Evolutionary conservation across 2,888 invertebrate genomes (phyloP).

Genomic region (Tanytarsus gracilentus): DNA sequence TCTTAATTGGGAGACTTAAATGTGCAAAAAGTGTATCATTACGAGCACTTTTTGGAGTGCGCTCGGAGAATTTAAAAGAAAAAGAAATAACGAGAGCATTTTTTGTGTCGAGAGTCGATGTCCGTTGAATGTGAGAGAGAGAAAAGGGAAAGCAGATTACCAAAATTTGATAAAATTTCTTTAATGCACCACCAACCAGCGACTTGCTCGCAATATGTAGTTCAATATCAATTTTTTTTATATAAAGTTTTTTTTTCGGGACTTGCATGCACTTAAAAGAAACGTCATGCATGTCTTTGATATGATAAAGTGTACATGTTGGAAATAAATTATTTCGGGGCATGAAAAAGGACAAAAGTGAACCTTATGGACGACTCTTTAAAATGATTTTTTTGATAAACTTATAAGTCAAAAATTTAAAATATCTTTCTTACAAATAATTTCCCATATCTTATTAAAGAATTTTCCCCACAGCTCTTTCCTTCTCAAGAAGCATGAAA

Average conservation of each 20-base stretch:
- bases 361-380: too few species aligned
- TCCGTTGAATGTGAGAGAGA: background rate
- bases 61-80: background rate
- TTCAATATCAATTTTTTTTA: constrained; percentile 15
- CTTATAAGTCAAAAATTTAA: too few species aligned
- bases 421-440: too few species aligned
- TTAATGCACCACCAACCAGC: too few species aligned
- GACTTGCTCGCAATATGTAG: background rate
- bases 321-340: too few species aligned
- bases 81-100: too few species aligned
- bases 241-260: background rate
- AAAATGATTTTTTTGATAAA: too few species aligned
- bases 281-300: background rate
- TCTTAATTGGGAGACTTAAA: constrained; percentile 12
- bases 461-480: too few species aligned
- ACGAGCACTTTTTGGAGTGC: background rate
- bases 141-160: constrained; percentile 24
- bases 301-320: too few species aligned
- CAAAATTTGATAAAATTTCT: constrained; percentile 9
- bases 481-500: too few species aligned
- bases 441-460: too few species aligned
- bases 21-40: constrained; percentile 13
- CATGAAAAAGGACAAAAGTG: too few species aligned
- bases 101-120: background rate
- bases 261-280: background rate